Base-by-base conservation (phyloP, 2,797 vertebrate genomes). In the Distichodus sexfasciatus region DNA sequence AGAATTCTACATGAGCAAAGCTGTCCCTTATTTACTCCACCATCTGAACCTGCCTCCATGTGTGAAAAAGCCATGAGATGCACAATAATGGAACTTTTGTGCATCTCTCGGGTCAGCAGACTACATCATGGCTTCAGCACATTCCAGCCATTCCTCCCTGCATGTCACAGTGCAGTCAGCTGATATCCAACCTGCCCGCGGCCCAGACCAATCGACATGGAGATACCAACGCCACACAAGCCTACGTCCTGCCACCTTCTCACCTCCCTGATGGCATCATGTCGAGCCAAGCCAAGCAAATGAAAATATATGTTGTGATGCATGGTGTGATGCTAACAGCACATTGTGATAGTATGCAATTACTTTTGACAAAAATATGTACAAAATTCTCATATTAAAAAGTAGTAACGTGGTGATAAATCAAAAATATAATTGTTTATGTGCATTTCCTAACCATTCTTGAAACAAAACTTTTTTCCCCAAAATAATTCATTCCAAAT, bases 151-250 rank as follows among this genome's bases (percentile, higher is more conserved):
- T 91, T 90, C 83, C 79, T 76, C 75, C 75, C 76, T 80, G 79
- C 81, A 46, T 80, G 84, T 90, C 90, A 88, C 83, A 85, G 84
- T 86, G 79, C 81, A 86, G 84, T 88, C 88, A 91, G 88, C 87
- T 90, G 88, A 90, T 85, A 40, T 51, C 31, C 46, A 66, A 68
- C 68, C 73, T 81, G 44, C 33, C 62, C 3, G 3, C 50, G 35
- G 69, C 61, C 3, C 2, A 60, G 53, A 43, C 64, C 29, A 54
- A 14, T 71, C 69, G 55, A 36, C 48, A 38, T 50, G 17, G 28
- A 58, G 19, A 53, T 19, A 47, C 48, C 12, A 43, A 44, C n/a
- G 8, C 59, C 33, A 46, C 28, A 21, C 43, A 28, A 41, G 33
- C 35, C 9, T 24, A 43, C 4, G 38, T 17, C 31, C 47, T 50